phyloP scores from a whole-genome alignment of 2,797 vertebrate genomes.

The Loris lydekkerianus region DNA sequence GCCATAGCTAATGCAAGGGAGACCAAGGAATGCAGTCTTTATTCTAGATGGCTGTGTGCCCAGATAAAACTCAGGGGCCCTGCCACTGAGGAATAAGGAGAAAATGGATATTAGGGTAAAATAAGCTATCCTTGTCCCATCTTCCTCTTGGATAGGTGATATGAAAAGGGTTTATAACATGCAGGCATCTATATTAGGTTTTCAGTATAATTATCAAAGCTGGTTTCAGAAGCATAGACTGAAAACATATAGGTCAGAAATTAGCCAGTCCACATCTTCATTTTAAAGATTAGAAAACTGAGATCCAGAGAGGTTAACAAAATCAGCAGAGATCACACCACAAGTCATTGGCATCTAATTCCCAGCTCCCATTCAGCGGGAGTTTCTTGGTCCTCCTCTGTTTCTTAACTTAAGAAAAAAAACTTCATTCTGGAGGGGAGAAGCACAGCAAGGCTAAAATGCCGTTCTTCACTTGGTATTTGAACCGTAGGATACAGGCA shows the following conservation, averaged over 20 bases:
- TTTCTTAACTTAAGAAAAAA: constrained; percentile 1
- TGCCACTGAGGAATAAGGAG: not conserved
- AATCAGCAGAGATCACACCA: not conserved
- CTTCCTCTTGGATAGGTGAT: not conserved
- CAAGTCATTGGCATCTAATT: not conserved
- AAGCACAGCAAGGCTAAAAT: constrained; percentile 24
- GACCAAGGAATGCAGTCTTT: not conserved
- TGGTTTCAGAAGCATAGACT: not conserved
- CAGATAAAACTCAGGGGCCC: not conserved
- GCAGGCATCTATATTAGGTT: not conserved
- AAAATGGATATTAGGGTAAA: not conserved
- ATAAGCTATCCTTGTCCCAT: not conserved
- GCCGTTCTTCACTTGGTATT: not conserved
- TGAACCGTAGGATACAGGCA: not conserved
- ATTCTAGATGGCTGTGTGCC: too few relatives aligned
- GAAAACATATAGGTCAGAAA: not conserved
- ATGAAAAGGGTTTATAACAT: not conserved
- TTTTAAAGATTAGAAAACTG: not conserved
- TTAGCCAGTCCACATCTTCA: not conserved
- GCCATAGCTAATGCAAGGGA: not conserved
- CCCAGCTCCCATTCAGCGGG: not conserved
- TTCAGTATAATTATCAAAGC: too few relatives aligned
- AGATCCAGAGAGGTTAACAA: not conserved
- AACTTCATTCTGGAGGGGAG: not conserved
- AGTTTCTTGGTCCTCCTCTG: not conserved